A percentile compares a stretch with the other conserved stretches of the same genome.
phyloP scores from a whole-genome alignment of 2,888 invertebrate genomes.

The Platypus cylindrus region DNA sequence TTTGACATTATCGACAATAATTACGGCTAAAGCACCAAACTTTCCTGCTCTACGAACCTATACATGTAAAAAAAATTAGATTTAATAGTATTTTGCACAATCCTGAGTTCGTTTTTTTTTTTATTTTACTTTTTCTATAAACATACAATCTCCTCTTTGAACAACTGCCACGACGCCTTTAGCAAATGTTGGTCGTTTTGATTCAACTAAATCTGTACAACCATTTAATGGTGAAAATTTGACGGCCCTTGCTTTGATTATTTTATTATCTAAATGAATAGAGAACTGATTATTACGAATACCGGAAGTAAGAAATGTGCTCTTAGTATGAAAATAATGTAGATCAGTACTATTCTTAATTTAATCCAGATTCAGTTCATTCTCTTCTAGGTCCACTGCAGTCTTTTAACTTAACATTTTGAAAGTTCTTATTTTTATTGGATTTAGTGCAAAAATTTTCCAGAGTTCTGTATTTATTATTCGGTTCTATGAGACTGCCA shows the following conservation, averaged over 20 bases:
- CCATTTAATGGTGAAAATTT: slow-evolving; percentile 60
- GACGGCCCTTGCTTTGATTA: slow-evolving; percentile 50
- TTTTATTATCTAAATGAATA: slow-evolving; percentile 39
- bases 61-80: background rate
- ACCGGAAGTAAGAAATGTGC: no score
- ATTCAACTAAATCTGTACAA: slow-evolving; percentile 47
- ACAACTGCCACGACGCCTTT: slow-evolving; percentile 71
- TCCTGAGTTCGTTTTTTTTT: background rate
- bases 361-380: no score
- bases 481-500: no score
- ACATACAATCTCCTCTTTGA: slow-evolving; percentile 87
- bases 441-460: no score
- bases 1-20: slow-evolving; percentile 73
- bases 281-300: no score
- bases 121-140: slow-evolving; percentile 80
- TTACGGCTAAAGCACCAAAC: slow-evolving; percentile 71
- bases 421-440: no score
- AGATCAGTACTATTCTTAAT: no score
- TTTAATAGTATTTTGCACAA: background rate
- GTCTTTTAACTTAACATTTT: no score
- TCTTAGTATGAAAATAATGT: no score
- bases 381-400: no score
- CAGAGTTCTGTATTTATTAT: no score
- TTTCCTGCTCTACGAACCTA: slow-evolving; percentile 70
- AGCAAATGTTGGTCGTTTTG: slow-evolving; percentile 36